Evolutionary conservation across 2,113 vertebrate species (phyloP).

Genomic region (Hydropotes inermis): DNA sequence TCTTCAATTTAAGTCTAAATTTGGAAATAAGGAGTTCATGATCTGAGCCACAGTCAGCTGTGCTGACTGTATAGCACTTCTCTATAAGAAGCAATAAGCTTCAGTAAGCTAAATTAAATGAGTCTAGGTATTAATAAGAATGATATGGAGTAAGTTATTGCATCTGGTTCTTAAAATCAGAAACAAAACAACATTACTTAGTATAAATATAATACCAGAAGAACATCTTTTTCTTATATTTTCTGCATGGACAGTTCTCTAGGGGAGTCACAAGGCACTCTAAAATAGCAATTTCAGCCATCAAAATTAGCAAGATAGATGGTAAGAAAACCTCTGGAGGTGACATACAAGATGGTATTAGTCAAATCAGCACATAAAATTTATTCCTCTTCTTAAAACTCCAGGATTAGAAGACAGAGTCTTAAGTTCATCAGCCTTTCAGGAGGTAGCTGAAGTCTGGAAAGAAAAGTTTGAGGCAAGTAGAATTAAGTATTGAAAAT

Average conservation of each 20-base stretch:
- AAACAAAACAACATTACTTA: neutral
- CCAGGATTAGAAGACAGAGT: neutral
- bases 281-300: neutral
- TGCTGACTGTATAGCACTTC: neutral
- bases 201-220: neutral
- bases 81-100: neutral
- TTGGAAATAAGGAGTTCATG: neutral
- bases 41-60: neutral
- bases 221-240: neutral
- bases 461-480: neutral
- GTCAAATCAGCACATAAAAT: neutral
- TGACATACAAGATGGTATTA: neutral
- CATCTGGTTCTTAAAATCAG: neutral
- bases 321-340: neutral
- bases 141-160: neutral
- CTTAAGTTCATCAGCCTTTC: neutral
- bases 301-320: neutral
- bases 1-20: neutral
- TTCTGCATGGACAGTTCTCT: neutral
- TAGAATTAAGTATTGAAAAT: neutral
- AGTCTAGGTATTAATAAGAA: neutral
- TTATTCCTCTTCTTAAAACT: neutral
- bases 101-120: neutral
- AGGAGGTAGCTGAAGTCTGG: neutral
- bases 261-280: neutral